These are phyloP conservation scores for Drosophila littoralis DNA, from an alignment of 1,140 invertebrate genomes.

Conservation along the genomic window DNA sequence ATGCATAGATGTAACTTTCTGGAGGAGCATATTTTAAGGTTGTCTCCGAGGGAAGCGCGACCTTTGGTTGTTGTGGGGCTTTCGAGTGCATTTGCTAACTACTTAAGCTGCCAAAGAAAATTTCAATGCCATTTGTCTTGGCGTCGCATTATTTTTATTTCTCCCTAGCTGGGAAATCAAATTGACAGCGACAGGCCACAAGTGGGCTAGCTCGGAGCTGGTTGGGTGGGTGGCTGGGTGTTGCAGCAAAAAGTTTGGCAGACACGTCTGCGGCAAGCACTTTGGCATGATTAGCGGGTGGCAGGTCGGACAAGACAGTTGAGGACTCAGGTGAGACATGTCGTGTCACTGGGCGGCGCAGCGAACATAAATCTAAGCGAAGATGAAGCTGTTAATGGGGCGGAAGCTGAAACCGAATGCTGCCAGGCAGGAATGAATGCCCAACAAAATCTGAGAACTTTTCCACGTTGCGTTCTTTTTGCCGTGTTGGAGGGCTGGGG, in stretches of 20 bases:
- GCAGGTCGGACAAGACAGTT: slow-evolving; percentile 14
- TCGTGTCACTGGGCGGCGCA: slow-evolving; percentile 33
- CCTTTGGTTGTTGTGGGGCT: background rate
- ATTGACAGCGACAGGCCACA: slow-evolving; percentile 75
- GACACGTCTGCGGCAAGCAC: slow-evolving; percentile 50
- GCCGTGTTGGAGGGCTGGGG: background rate
- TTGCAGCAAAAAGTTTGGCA: slow-evolving; percentile 1
- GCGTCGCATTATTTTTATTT: slow-evolving; percentile 19
- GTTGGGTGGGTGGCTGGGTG: background rate
- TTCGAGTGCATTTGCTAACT: slow-evolving; percentile 36
- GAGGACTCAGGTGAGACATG: slow-evolving; percentile 39
- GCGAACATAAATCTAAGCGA: slow-evolving; percentile 55
- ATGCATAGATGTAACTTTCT: slow-evolving; percentile 2
- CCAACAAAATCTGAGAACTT: slow-evolving; percentile 22
- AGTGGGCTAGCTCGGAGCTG: slow-evolving; percentile 39
- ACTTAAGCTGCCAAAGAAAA: slow-evolving; percentile 68
- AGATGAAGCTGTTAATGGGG: slow-evolving; percentile 5
- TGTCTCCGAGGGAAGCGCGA: background rate
- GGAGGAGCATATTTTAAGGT: background rate
- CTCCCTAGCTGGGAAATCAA: slow-evolving; percentile 52
- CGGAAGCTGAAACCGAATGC: background rate
- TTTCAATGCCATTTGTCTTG: slow-evolving; percentile 55
- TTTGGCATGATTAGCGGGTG: slow-evolving; percentile 33
- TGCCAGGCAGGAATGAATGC: background rate
- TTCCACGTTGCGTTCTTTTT: background rate